Percentiles rank a stretch among this genome's conserved stretches.
These are phyloP conservation scores for Microtus oregoni DNA, from an alignment of 2,113 vertebrate species.

Conservation along the genomic window DNA sequence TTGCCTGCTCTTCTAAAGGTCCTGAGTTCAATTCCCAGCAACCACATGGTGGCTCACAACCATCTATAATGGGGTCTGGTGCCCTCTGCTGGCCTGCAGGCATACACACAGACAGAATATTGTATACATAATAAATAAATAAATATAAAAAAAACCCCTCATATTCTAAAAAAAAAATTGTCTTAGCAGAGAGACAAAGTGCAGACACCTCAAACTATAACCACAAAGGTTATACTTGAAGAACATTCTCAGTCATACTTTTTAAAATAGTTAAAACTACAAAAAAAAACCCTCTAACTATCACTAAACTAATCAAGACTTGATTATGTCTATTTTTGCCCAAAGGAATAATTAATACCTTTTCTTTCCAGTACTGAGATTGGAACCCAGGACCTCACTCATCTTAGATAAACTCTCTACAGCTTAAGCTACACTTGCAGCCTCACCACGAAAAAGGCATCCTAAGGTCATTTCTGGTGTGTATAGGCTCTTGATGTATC, in stretches of 20 bases:
- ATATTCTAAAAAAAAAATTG: too few species aligned
- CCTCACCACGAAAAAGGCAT: not conserved
- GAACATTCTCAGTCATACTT: not conserved
- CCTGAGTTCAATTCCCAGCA: too few species aligned
- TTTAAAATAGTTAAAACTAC: not conserved
- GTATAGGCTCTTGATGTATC: not conserved
- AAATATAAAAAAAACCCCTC: too few species aligned
- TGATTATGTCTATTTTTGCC: not conserved
- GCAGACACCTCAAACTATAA: not conserved
- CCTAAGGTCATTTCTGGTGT: not conserved
- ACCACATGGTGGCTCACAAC: too few species aligned
- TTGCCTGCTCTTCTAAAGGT: too few species aligned
- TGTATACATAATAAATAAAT: too few species aligned
- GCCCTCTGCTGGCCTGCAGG: too few species aligned
- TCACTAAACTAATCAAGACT: not conserved
- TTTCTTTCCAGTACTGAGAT: not conserved
- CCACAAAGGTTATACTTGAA: not conserved
- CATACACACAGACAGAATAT: too few species aligned
- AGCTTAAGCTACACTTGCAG: too few species aligned
- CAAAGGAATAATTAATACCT: not conserved
- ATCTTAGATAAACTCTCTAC: not conserved
- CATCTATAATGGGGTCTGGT: too few species aligned
- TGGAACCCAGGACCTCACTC: not conserved
- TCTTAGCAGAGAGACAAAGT: not conserved
- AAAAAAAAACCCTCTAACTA: not conserved